Evolutionary conservation across 2,888 invertebrate genomes (phyloP), one percentile per base, ranked within the genome.

Genomic region (Nebria brevicollis): DNA sequence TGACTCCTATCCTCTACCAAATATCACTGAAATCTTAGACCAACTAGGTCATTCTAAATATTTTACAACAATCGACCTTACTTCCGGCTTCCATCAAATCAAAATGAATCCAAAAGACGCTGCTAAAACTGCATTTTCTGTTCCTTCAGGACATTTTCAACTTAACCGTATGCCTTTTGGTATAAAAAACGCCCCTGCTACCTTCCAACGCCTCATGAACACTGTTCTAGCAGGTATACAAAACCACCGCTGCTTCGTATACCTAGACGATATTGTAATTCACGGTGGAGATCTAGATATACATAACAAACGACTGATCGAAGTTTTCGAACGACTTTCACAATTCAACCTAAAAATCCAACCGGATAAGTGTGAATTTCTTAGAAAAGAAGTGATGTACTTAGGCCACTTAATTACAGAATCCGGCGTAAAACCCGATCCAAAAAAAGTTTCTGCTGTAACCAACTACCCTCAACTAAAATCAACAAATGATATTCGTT

Each of bases 151-250:
- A 6, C 84, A 84, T 74, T 85, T 77, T 41, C 77, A 84, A 66
- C 85, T 72, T 15, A 76, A 20, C 6, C 10, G 83, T 3, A 84
- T 85, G 84, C 83, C 84, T 0, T 86, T 87, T 83, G 86, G 86
- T 0, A 76, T 86, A 43, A 43, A 7, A 84, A 83, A 75, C 84
- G 85, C 85, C 0, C 86, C 86, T 0, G 83, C 85, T 0, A 86
- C 85, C 0, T 87, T 87, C 79, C 85, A 85, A 72, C 72, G 85
- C 6, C 68, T 86, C 5, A 87, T 87, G 86, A 86, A 87, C 72
- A 74, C 78, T 10, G 83, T 85, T 2, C 82, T 87, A 8, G 76
- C 83, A 2, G 86, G 84, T 0, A 70, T 43, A 0, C 43, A 43
- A 43, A 10, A 10, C 6, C 10, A 86, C 26, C 74, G 77, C 8